phyloP scores from a whole-genome alignment of 1,140 invertebrate species.

The Odontomachus brunneus region DNA sequence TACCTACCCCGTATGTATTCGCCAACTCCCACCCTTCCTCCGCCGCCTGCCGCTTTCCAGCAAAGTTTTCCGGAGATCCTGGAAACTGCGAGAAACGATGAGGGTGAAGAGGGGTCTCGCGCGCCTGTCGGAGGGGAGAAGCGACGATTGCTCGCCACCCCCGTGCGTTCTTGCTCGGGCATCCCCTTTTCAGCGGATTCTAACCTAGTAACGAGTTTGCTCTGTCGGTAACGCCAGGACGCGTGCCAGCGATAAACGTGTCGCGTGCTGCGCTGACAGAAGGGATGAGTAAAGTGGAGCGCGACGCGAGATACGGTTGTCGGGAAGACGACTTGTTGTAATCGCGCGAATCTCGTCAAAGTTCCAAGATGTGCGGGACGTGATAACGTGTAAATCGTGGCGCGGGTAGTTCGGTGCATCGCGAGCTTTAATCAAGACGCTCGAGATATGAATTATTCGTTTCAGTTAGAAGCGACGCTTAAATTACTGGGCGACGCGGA shows the following conservation, averaged over 20 bases:
- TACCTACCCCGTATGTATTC: slow-evolving; percentile 65
- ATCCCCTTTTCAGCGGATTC: slow-evolving; percentile 73
- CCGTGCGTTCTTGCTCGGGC: slow-evolving; percentile 65
- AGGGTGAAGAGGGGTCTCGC: slow-evolving; percentile 41
- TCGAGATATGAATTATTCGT: slow-evolving; percentile 51
- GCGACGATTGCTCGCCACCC: slow-evolving; percentile 66
- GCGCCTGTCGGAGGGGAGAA: slow-evolving; percentile 68
- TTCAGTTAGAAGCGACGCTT: slow-evolving; percentile 5
- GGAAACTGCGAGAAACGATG: slow-evolving; percentile 65
- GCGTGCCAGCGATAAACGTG: slow-evolving; percentile 73
- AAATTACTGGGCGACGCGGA: not conserved
- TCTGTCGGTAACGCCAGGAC: slow-evolving; percentile 73
- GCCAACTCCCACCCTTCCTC: slow-evolving; percentile 62
- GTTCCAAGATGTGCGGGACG: slow-evolving; percentile 41
- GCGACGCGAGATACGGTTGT: slow-evolving; percentile 46
- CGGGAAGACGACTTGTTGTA: slow-evolving; percentile 32
- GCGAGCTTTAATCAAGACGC: slow-evolving; percentile 51
- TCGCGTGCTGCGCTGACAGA: slow-evolving; percentile 71
- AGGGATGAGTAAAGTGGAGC: slow-evolving; percentile 68
- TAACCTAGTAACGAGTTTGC: slow-evolving; percentile 76
- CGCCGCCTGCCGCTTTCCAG: slow-evolving; percentile 72
- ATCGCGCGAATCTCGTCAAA: slow-evolving; percentile 9
- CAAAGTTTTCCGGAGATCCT: slow-evolving; percentile 78
- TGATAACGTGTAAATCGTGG: slow-evolving; percentile 50
- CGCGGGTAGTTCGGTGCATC: slow-evolving; percentile 51